These are phyloP conservation scores for Adelges cooleyi DNA, from an alignment of 1,140 invertebrate genomes.

Conservation along the genomic window DNA sequence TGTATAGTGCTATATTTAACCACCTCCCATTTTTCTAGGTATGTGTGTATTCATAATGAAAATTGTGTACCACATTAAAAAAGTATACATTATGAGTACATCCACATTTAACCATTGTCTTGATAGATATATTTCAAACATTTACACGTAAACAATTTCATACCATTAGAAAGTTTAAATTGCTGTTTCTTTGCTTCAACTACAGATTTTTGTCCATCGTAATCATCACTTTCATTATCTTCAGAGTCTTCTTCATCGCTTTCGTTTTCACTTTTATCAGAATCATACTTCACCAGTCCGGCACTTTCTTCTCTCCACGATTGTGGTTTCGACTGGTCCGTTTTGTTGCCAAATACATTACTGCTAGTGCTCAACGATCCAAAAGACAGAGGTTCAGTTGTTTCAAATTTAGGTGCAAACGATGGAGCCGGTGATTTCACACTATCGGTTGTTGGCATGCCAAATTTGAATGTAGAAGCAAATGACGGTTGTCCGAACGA, in stretches of 20 bases:
- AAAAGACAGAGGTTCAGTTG: slow-evolving; percentile 15
- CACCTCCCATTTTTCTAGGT: no score
- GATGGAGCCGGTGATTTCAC: slow-evolving; percentile 17
- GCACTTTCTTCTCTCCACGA: slow-evolving; percentile 22
- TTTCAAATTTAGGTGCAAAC: slow-evolving; percentile 30
- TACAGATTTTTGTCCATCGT: not conserved
- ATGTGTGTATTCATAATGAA: no score
- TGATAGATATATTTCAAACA: no score
- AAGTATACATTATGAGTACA: no score
- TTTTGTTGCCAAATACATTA: not conserved
- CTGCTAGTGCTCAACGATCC: not conserved
- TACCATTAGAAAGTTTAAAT: not conserved
- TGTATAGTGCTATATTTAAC: no score
- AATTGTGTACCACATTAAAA: no score
- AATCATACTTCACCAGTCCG: slow-evolving; percentile 12
- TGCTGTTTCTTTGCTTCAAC: not conserved
- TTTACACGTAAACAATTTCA: no score
- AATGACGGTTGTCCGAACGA: slow-evolving; percentile 35
- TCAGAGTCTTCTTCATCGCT: not conserved
- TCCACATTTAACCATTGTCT: no score
- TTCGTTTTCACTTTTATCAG: slow-evolving; percentile 3
- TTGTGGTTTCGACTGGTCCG: not conserved
- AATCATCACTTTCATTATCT: slow-evolving; percentile 7
- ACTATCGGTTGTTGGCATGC: slow-evolving; percentile 32
- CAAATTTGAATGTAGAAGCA: slow-evolving; percentile 31